Evolutionary conservation across 2,888 invertebrate genomes (phyloP).

Genomic region (Drosophila ezoana): DNA sequence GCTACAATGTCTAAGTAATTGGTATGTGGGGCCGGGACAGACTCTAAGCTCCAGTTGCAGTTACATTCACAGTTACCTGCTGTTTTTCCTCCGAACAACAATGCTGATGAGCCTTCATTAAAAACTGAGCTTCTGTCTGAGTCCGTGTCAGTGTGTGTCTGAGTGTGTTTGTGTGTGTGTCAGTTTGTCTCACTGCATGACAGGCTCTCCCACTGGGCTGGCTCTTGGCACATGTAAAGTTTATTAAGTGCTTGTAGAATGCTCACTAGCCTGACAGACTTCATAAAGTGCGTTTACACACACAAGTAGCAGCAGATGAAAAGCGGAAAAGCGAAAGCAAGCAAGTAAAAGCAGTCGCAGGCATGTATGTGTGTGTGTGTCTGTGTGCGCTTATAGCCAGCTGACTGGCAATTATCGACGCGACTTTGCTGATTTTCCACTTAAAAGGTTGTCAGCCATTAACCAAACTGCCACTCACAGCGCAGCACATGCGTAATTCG

Average conservation of each 20-base stretch:
- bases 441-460: constrained; percentile 61
- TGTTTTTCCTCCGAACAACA: constrained; percentile 33
- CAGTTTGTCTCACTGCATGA: constrained; percentile 17
- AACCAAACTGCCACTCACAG: constrained; percentile 56
- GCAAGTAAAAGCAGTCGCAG: not conserved
- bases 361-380: not conserved
- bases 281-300: constrained; percentile 40
- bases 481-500: constrained; percentile 45
- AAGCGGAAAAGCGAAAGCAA: constrained; percentile 28
- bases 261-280: constrained; percentile 39
- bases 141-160: not conserved
- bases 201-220: constrained; percentile 14
- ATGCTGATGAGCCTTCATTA: constrained; percentile 78
- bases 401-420: constrained; percentile 58
- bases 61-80: constrained; percentile 38
- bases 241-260: constrained; percentile 55
- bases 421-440: constrained; percentile 57
- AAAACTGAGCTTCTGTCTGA: constrained; percentile 48
- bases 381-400: constrained; percentile 19
- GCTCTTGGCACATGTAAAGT: constrained; percentile 58
- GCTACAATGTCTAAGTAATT: constrained; percentile 73
- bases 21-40: constrained; percentile 41
- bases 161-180: not conserved
- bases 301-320: constrained; percentile 21
- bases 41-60: constrained; percentile 25